phyloP scores from a whole-genome alignment of 2,888 invertebrate genomes.

The Drosophila emarginata region DNA sequence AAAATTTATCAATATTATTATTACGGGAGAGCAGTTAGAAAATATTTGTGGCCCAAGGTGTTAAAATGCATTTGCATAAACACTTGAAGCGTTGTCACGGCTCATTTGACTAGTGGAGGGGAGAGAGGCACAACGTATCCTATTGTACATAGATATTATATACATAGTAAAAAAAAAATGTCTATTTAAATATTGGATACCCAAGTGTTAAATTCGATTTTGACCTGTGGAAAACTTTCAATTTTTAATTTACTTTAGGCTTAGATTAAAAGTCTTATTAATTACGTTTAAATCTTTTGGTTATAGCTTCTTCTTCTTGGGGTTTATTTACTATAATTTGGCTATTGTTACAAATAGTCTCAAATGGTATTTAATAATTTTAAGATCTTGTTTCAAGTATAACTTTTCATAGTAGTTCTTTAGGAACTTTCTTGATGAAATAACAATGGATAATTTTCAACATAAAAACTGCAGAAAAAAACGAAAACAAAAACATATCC shows the following conservation, averaged over 20 bases:
- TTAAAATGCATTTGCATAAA: slow-evolving; percentile 81
- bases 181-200: too few species aligned
- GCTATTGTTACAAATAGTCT: slow-evolving; percentile 23
- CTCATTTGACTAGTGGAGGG: slow-evolving; percentile 44
- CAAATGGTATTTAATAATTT: slow-evolving; percentile 6
- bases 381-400: not conserved
- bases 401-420: not conserved
- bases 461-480: slow-evolving; percentile 24
- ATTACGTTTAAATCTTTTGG: too few species aligned
- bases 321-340: not conserved
- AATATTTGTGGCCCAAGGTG: slow-evolving; percentile 75
- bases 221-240: too few species aligned
- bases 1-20: slow-evolving; percentile 73
- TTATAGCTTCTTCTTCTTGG: too few species aligned
- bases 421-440: not conserved
- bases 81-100: slow-evolving; percentile 73
- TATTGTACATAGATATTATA: too few species aligned
- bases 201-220: too few species aligned
- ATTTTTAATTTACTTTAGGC: too few species aligned
- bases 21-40: slow-evolving; percentile 59
- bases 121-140: not conserved
- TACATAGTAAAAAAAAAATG: too few species aligned
- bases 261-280: too few species aligned
- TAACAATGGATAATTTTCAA: slow-evolving; percentile 31
- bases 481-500: slow-evolving; percentile 7